phyloP scores from a whole-genome alignment of 2,888 invertebrate species.

The Aradus depressus region DNA sequence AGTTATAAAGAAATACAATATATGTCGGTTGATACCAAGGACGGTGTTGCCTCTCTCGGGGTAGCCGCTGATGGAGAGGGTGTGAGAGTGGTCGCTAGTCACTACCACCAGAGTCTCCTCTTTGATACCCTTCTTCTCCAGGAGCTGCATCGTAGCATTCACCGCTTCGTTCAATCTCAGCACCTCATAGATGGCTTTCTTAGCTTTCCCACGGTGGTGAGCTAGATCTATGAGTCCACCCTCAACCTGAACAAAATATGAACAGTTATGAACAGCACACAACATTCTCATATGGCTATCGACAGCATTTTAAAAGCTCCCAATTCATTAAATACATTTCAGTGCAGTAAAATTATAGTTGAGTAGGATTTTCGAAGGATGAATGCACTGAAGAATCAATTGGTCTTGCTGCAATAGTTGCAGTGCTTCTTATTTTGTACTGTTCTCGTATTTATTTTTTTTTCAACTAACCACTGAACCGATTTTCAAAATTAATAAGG shows the following conservation, averaged over 20 bases:
- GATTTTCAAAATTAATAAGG: too few species aligned
- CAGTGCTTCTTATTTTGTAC: too few species aligned
- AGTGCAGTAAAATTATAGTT: too few species aligned
- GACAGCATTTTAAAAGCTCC: too few species aligned
- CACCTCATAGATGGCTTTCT: conserved; percentile 62
- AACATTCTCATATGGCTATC: background rate
- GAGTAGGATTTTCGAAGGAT: too few species aligned
- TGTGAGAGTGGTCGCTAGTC: conserved; percentile 69
- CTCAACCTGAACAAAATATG: conserved; percentile 54
- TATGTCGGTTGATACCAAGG: conserved; percentile 49
- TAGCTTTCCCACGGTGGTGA: conserved; percentile 72
- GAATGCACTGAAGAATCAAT: too few species aligned
- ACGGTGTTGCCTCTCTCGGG: conserved; percentile 67
- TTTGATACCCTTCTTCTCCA: conserved; percentile 54
- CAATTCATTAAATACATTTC: too few species aligned
- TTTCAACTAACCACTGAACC: too few species aligned
- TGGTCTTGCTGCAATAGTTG: too few species aligned
- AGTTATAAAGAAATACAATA: too few species aligned
- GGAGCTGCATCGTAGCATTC: conserved; percentile 55
- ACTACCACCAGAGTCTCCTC: conserved; percentile 57
- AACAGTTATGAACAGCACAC: too few species aligned
- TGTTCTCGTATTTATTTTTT: too few species aligned
- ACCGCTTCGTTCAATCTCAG: conserved; percentile 69
- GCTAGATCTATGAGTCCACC: conserved; percentile 78
- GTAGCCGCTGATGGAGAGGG: conserved; percentile 64